A percentile compares a stretch with the other conserved stretches of the same genome.
Conservation (phyloP, 2,888 invertebrate species). For the Rotaria macrura region DNA sequence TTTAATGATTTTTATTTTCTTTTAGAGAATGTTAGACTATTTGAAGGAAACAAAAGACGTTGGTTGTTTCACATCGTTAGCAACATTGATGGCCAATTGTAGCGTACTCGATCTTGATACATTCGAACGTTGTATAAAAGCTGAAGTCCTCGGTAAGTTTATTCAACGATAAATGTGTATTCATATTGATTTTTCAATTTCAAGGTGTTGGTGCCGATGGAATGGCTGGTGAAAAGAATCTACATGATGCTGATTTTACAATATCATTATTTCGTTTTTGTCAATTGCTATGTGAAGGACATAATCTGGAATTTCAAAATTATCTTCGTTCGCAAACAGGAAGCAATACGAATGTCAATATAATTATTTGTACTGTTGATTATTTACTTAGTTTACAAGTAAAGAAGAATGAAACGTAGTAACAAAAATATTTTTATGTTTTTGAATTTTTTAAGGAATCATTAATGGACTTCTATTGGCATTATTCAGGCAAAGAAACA, state of each 20-base stretch:
- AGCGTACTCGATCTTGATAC: slow-evolving; percentile 94
- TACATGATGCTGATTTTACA: slow-evolving; percentile 97
- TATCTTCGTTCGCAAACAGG: slow-evolving; percentile 96
- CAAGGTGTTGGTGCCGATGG: slow-evolving; percentile 54
- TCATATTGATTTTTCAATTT: background rate
- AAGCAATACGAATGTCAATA: slow-evolving; percentile 96
- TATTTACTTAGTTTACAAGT: slow-evolving; percentile 77
- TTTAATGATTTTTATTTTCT: background rate
- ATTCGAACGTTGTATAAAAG: slow-evolving; percentile 96
- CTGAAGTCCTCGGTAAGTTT: slow-evolving; percentile 52
- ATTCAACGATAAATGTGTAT: too few species aligned
- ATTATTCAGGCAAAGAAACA: slow-evolving; percentile 92
- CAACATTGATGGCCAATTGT: slow-evolving; percentile 88
- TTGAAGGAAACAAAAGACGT: slow-evolving; percentile 98
- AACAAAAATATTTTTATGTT: too few species aligned
- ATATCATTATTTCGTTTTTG: slow-evolving; percentile 95
- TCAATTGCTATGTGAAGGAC: slow-evolving; percentile 96
- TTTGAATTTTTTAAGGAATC: slow-evolving; percentile 41
- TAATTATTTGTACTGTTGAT: slow-evolving; percentile 97
- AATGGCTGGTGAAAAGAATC: slow-evolving; percentile 93
- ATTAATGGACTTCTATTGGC: slow-evolving; percentile 89
- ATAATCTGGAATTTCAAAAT: slow-evolving; percentile 99
- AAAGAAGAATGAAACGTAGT: background rate
- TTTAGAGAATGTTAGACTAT: slow-evolving; percentile 80
- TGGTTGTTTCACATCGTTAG: slow-evolving; percentile 96